Evolutionary conservation across 2,797 vertebrate species (phyloP), one percentile per base, ranked within the genome.

Genomic region (Microchirus variegatus): DNA sequence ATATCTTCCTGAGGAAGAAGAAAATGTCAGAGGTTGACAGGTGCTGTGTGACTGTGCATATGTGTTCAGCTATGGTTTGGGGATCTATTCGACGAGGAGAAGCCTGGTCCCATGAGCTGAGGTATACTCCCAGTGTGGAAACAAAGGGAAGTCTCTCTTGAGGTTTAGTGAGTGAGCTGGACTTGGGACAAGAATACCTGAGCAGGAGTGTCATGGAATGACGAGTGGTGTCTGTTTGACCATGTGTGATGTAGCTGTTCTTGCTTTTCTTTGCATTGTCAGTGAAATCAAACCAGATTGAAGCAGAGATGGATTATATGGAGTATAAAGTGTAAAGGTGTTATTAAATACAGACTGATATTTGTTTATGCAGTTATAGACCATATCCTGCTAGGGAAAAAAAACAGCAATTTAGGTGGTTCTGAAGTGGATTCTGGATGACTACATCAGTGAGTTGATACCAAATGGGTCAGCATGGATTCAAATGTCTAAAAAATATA

Each of bases 1-100:
- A 92, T 79, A 80, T 80, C 59, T 89, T 89, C 84, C 83, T 3
- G 37, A 80, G 84, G 86, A 89, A 80, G 70, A 80, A 72, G 80
- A 81, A 84, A 87, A 84, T 75, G 75, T 73, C 64, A 15, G 37
- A 31, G n/a, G 43, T 14, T 49, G 55, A 51, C 55, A 56, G 43
- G 36, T 52, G 16, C 17, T 59, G 52, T 53, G 48, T 59, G 55
- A 54, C 44, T 64, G 46, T 64, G 65, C 48, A 15, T 63, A 48
- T 31, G 50, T 43, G 51, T 50, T 49, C 61, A 31, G 44, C 48
- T 19, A 59, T 44, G 46, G 31, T 45, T 61, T 53, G 14, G 49
- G 37, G 5, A 5, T 9, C 40, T 60, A 17, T 53, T 42, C 53
- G 37, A 36, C 26, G 12, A 31, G 15, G 13, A 10, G 5, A 42